Evolutionary conservation across 2,113 vertebrate species (phyloP), one percentile per base, ranked within the genome.

Genomic region (Corapipo altera): DNA sequence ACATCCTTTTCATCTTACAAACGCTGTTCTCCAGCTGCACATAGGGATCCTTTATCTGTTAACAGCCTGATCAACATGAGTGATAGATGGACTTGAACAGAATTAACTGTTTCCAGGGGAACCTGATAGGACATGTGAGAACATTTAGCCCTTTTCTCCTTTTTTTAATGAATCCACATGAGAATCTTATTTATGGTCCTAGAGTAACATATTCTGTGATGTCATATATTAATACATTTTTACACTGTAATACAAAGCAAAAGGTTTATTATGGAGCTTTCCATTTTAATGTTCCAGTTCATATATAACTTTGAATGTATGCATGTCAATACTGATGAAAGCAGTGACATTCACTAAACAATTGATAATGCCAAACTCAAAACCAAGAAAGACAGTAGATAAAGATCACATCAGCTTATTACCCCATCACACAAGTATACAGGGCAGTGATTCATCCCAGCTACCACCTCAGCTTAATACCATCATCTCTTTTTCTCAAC

Each of bases 381-480:
- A 91, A 75, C n/a, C 39, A 67, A 67, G 15, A 19, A 81, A 51
- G 7, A 43, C 14, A 30, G 27, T 15, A 72, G 58, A 8, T 2
- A 87, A 91, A 88, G 48, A 84, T 32, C 58, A 76, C 59, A 54
- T 58, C 41, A 61, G 19, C 15, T 91, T 88, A 76, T 66, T 39
- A 72, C 85, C 21, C 75, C 80, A 67, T 55, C 74, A 91, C 12
- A 14, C 16, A 71, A 67, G 11, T 21, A 41, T 22, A 85, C 37
- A 87, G 1, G 14, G 51, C 55, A 46, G 30, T 91, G 81, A 97
- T 76, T 90, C 74, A 95, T 48, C 77, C 64, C 70, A 85, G 48
- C 55, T 87, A 64, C 61, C 52, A 82, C 44, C 32, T 85, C 88
- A 96, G 46, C 78, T 90, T 83, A 95, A 92, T 80, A 70, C 7